Evolutionary conservation across 2,797 vertebrate species (phyloP), one percentile per base, ranked within the genome.

Genomic region (Gymnocypris eckloni): DNA sequence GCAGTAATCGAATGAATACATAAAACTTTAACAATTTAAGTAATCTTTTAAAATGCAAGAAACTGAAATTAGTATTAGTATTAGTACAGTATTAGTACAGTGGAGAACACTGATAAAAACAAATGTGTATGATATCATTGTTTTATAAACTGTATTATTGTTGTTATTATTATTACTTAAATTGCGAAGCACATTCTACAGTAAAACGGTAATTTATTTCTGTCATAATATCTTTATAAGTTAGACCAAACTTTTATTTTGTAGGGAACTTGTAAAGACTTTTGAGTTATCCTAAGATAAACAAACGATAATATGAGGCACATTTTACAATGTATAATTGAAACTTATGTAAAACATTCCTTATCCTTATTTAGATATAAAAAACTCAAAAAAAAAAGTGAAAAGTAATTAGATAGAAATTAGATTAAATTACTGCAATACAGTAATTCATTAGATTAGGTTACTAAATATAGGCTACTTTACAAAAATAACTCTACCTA

Each of bases 391-490:
- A 33, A 1, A 1, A 45, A 45, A 71, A n/a, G 6, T 3, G 2
- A 52, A 75, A 20, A 52, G 15, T 33, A 52, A 33, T 20, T 6
- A 18, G 16, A 75, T 6, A 15, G 15, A 50, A 50, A 33, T 50
- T 28, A 18, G 1, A 75, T 20, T 50, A 10, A 1, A 76, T 37
- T 54, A 54, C 18, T 76, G 9, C 10, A 33, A 37, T 20, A 7
- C 25, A 52, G 4, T 22, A 13, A 37, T 54, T 22, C 16, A 13
- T 3, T 64, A 13, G n/a, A 79, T 79, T 61, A 64, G 22, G 39
- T 45, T 28, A 79, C 77, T 79, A 64, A 79, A 64, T 45, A 45
- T 43, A 50, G 48, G 48, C 48, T 50, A 64, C 43, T 28, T 61
- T 18, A 22, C 16, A 15, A 11, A 54, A 59, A 7, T 9, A 43